Percentiles rank a stretch among this genome's conserved stretches.
Evolutionary conservation across 2,888 invertebrate genomes (phyloP).

Genomic region (Calameuta idolon): DNA sequence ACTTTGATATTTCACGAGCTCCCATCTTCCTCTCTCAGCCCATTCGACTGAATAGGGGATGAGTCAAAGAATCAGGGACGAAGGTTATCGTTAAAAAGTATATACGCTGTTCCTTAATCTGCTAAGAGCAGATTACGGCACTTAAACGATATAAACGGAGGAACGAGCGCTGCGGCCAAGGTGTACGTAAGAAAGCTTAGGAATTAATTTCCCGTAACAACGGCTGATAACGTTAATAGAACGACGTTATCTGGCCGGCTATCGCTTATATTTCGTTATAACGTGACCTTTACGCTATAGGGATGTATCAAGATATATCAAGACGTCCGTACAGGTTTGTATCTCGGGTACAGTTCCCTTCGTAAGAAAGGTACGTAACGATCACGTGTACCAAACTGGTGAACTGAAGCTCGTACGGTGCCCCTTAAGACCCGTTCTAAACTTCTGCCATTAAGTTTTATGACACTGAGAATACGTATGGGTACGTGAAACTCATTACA

Average conservation of each 20-base stretch:
- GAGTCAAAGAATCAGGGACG: neutral
- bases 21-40: neutral
- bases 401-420: neutral
- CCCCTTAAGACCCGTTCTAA: conserved; percentile 11
- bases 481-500: conserved; percentile 4
- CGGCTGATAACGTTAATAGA: conserved; percentile 5
- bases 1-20: neutral
- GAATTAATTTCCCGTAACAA: conserved; percentile 10
- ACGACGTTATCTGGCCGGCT: conserved; percentile 6
- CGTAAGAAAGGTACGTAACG: neutral
- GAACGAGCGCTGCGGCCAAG: neutral
- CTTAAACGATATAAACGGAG: neutral
- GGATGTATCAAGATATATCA: neutral
- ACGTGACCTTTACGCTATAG: neutral
- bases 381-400: neutral
- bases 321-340: neutral
- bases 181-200: conserved; percentile 3
- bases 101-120: neutral
- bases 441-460: conserved; percentile 11
- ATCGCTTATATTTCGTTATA: neutral
- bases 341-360: neutral
- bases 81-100: neutral
- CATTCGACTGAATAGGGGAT: neutral
- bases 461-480: neutral
- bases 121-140: neutral